Conservation (phyloP, 2,888 invertebrate species). For the Mantis religiosa region DNA sequence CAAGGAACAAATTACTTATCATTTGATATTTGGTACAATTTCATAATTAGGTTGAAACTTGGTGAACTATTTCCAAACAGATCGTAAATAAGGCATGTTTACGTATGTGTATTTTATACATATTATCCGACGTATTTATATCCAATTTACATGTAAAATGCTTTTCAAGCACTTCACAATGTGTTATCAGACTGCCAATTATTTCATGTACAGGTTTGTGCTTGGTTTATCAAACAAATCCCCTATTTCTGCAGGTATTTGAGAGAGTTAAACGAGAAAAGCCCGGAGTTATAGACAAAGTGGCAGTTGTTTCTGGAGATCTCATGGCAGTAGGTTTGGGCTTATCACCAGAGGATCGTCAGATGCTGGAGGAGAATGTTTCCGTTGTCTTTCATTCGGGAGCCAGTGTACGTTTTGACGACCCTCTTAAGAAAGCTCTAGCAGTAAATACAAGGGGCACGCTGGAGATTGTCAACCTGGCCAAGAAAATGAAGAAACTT, state of each 20-base stretch:
- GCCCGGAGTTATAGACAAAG: background rate
- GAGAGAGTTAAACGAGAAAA: background rate
- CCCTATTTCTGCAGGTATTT: background rate
- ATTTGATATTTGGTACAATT: no score
- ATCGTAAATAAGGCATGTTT: no score
- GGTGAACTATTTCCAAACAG: no score
- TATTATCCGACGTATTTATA: no score
- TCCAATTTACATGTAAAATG: no score
- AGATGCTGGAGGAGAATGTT: background rate
- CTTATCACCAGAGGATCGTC: background rate
- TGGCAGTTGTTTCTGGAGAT: background rate
- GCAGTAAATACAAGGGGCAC: background rate
- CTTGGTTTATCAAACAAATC: background rate
- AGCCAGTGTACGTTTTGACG: slow-evolving; percentile 6
- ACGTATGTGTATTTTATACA: no score
- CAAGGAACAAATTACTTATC: no score
- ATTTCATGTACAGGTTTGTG: no score
- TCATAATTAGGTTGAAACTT: no score
- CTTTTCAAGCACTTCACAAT: no score
- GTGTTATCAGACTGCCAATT: no score
- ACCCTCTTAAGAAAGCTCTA: background rate
- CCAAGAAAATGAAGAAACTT: background rate
- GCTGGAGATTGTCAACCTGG: background rate
- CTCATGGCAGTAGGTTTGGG: background rate
- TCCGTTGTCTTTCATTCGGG: background rate